Conservation (phyloP, 2,113 vertebrate species). For the Herpetotheres cachinnans region DNA sequence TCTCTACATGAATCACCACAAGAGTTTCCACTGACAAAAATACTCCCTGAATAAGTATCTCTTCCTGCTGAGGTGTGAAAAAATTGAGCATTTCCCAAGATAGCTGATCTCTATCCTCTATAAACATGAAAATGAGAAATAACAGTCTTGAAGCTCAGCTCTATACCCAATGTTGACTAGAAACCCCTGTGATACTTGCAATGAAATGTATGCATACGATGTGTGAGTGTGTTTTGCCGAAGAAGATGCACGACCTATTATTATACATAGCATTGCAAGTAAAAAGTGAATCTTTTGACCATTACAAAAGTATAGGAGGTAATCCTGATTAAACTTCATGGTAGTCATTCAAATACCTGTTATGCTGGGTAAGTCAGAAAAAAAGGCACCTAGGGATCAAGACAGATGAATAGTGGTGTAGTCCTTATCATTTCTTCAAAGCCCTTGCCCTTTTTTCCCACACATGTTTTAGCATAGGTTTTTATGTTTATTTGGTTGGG, state of each 20-base stretch:
- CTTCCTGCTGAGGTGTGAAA: neutral
- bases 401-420: neutral
- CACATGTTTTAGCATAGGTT: neutral
- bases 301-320: neutral
- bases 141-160: neutral
- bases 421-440: neutral
- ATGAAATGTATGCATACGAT: neutral
- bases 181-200: neutral
- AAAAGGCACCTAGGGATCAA: neutral
- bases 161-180: too few relatives aligned
- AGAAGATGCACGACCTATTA: neutral
- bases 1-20: neutral
- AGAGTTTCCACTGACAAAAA: neutral
- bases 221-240: neutral
- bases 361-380: neutral
- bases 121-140: neutral
- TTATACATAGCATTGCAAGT: neutral
- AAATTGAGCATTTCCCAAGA: neutral
- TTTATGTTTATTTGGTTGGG: neutral
- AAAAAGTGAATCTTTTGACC: neutral
- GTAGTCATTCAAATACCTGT: neutral
- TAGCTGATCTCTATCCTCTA: neutral
- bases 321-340: neutral
- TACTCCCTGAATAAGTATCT: neutral
- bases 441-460: neutral